Evolutionary conservation across 2,888 invertebrate genomes (phyloP).

Genomic region (Clivina fossor): DNA sequence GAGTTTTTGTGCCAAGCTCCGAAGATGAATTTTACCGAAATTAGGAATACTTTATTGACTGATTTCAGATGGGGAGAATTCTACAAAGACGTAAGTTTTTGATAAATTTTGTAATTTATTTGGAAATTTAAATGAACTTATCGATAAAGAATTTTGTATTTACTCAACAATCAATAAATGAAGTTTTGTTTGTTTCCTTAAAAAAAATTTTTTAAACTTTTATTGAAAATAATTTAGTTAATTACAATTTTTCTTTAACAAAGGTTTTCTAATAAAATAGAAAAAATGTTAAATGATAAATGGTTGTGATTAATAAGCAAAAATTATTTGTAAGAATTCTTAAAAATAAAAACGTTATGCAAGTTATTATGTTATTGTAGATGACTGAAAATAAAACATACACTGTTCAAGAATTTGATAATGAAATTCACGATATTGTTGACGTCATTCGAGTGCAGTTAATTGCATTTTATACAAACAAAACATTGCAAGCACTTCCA

Average conservation of each 20-base stretch:
- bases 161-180: no score
- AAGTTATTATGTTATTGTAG: slow-evolving; percentile 8
- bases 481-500: slow-evolving; percentile 16
- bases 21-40: slow-evolving; percentile 51
- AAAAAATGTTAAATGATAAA: no score
- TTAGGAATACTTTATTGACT: slow-evolving; percentile 53
- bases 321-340: not conserved
- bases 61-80: slow-evolving; percentile 60
- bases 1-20: slow-evolving; percentile 56
- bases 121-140: no score
- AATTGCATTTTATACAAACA: slow-evolving; percentile 22
- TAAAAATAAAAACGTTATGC: not conserved
- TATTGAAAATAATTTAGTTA: no score
- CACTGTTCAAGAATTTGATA: slow-evolving; percentile 16
- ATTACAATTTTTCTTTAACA: no score
- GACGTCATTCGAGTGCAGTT: slow-evolving; percentile 20
- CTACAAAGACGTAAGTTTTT: slow-evolving; percentile 14
- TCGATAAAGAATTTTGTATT: no score
- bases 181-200: no score
- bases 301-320: no score
- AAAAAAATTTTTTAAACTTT: no score
- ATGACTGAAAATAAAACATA: slow-evolving; percentile 7
- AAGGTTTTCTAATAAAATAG: no score
- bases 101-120: not conserved
- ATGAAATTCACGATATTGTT: slow-evolving; percentile 19